Evolutionary conservation across 2,797 vertebrate species (phyloP), one percentile per base, ranked within the genome.

Genomic region (Adrianichthys oophorus): DNA sequence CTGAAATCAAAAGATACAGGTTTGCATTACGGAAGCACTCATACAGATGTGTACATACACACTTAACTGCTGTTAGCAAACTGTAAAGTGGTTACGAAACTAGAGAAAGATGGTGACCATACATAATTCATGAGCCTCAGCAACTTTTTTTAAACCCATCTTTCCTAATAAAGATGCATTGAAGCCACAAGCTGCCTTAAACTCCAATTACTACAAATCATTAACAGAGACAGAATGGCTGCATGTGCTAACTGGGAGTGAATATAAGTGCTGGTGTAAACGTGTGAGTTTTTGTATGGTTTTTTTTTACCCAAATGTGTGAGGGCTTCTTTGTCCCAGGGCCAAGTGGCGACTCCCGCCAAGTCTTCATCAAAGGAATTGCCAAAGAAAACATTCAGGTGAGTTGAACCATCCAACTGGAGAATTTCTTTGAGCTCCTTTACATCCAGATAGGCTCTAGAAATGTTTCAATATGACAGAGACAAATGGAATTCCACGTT

Each of bases 361-460:
- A 99, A 90, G 79, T 98, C 96, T 87, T 98, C 96, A 85, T 98
- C 96, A 0, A 96, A 97, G 41, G 96, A 98, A 80, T 98, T 99
- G 86, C 96, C 97, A 85, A 99, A 99, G 90, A 99, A 99, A 87
- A 99, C 95, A 75, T 98, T 99, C 83, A 99, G 97, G 83, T 98
- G 96, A 53, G 96, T 95, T 1, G 95, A 96, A 76, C 96, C 96
- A 50, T 98, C 94, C 90, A 99, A 84, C 54, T 92, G 93, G 68
- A 99, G 92, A 81, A 94, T 92, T 78, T 94, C 96, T 91, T 98
- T 99, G 24, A 99, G 90, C 83, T 99, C 97, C 80, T 98, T 98
- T 86, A 99, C 92, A 72, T 97, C 95, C 86, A 99, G 91, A 90
- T 97, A 99, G 32, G 98, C 97, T 87, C 98, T 99, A 87, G 18